Evolutionary conservation across 2,888 invertebrate genomes (phyloP), one percentile per base, ranked within the genome.

Genomic region (Cephus spinipes): DNA sequence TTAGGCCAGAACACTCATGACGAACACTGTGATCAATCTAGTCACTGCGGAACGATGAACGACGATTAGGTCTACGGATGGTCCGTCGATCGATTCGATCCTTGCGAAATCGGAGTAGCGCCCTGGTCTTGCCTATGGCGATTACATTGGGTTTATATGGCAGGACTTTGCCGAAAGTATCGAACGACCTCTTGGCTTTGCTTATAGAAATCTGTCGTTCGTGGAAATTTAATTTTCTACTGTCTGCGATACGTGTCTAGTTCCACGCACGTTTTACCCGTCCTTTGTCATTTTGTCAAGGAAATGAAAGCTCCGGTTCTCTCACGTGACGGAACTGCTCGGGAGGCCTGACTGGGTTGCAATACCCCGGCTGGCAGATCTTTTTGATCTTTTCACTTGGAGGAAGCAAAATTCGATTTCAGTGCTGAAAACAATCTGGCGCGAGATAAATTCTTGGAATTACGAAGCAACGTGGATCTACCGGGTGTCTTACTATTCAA

Each of bases 51-150:
- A 36, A 69, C 33, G 73, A 73, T n/a, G 30, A 76, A 68, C 68
- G 55, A 55, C 31, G 55, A 69, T 73, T 11, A 11, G n/a, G 71
- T n/a, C 34, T 11, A 69, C 36, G 31, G 12, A 76, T 31, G 31
- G 12, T 31, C 73, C 69, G 34, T 40, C 11, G 36, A 35, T 40
- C 2, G 12, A 35, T 76, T 73, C 12, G 30, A 30, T 30, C 23
- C 35, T 74, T 74, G 35, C 35, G 11, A 74, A 77, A 77, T 32
- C 69, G 35, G 74, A 77, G 23, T 30, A 77, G 31, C 34, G 3
- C 35, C 30, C n/a, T 74, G 77, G 36, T 69, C 77, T 77, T 77
- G 77, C 74, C 77, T 11, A 9, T 55, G 68, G 77, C 33, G 68
- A 69, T 77, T 77, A 12, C 1, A 23, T 9, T 55, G 23, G 1